Evolutionary conservation across 1,140 invertebrate species (phyloP).

Genomic region (Mactra quadrangularis): DNA sequence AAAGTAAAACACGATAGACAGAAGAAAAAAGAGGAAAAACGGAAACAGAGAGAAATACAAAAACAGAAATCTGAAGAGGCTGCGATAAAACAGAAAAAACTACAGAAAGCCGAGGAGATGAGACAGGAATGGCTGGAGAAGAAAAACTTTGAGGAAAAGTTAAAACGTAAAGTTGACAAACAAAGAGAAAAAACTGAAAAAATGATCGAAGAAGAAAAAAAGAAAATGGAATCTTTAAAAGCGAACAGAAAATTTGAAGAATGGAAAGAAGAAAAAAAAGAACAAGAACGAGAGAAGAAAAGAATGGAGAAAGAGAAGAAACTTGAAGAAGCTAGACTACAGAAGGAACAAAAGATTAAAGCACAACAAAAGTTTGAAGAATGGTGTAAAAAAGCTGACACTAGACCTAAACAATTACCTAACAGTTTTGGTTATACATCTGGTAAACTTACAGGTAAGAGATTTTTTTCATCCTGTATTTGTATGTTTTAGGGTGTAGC

Average conservation of each 20-base stretch:
- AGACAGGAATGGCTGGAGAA: slow-evolving; percentile 71
- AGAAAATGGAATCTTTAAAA: slow-evolving; percentile 67
- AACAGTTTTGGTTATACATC: slow-evolving; percentile 76
- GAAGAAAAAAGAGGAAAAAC: slow-evolving; percentile 63
- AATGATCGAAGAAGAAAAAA: slow-evolving; percentile 68
- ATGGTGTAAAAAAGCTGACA: slow-evolving; percentile 72
- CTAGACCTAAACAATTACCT: slow-evolving; percentile 72
- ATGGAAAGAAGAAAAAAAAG: slow-evolving; percentile 72
- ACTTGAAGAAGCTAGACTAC: slow-evolving; percentile 63
- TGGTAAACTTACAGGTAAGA: slow-evolving; percentile 76
- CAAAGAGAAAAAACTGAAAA: slow-evolving; percentile 68
- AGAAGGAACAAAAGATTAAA: slow-evolving; percentile 65
- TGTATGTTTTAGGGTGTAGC: no score
- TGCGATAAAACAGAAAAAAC: slow-evolving; percentile 65
- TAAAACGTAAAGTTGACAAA: slow-evolving; percentile 70
- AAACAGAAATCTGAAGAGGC: slow-evolving; percentile 67
- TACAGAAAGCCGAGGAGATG: slow-evolving; percentile 65
- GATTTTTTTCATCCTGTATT: no score
- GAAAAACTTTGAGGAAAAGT: slow-evolving; percentile 70
- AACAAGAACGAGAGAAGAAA: slow-evolving; percentile 71
- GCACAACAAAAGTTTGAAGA: slow-evolving; percentile 73
- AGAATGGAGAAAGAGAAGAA: slow-evolving; percentile 66
- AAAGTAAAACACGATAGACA: slow-evolving; percentile 73
- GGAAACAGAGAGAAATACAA: slow-evolving; percentile 67
- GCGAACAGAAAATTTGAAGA: slow-evolving; percentile 72